A percentile compares a stretch with the other conserved stretches of the same genome.
Conservation (phyloP, 2,113 vertebrate genomes). For the Cranoglanis bouderius region DNA sequence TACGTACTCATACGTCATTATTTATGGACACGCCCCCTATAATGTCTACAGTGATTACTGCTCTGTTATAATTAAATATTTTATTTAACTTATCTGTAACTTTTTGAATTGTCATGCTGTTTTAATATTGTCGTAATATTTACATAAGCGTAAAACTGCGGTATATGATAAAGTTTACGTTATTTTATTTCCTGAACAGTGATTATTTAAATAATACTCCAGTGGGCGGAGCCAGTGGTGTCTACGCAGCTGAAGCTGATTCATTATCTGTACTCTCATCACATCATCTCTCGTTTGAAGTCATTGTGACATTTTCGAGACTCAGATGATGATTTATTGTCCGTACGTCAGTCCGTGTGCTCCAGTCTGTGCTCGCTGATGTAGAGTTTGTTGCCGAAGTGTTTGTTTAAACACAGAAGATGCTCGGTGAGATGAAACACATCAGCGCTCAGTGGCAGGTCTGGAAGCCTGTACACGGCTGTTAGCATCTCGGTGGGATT, state of each 20-base stretch:
- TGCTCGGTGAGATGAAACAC: not conserved
- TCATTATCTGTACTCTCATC: not conserved
- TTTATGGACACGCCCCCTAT: not conserved
- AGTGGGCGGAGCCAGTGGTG: not conserved
- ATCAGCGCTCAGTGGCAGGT: not conserved
- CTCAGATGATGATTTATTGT: not conserved
- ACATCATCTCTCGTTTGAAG: not conserved
- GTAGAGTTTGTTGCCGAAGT: not conserved
- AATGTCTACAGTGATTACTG: not conserved
- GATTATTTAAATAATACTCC: not conserved
- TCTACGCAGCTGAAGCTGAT: not conserved
- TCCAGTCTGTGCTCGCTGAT: not conserved
- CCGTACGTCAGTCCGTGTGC: not conserved
- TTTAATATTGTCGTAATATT: not conserved
- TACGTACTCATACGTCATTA: too few species aligned
- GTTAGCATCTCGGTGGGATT: conserved; percentile 6
- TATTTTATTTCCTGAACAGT: not conserved
- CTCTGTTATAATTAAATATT: not conserved
- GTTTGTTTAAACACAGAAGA: conserved; percentile 6
- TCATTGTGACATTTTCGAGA: not conserved
- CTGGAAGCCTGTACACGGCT: not conserved
- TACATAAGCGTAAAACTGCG: too few species aligned
- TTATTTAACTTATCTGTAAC: too few species aligned
- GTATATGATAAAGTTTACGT: too few species aligned
- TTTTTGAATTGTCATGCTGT: not conserved